Evolutionary conservation across 2,113 vertebrate genomes (phyloP), one percentile per base, ranked within the genome.

Genomic region (Oryzias melastigma): DNA sequence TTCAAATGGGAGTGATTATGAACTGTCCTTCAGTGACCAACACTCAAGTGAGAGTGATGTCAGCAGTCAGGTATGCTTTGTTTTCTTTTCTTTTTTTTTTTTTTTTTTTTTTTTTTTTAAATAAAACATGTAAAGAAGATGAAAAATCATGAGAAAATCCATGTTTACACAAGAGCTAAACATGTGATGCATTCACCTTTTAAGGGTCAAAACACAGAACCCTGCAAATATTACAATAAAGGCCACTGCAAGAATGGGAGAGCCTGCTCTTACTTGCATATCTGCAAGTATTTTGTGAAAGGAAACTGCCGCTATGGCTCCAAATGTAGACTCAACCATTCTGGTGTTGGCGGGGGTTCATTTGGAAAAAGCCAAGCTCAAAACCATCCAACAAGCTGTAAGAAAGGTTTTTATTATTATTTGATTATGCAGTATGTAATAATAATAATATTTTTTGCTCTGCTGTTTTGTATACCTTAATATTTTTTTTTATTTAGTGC

Each of bases 171-270:
- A 35, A 35, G 35, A 35, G 35, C 8, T 35, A 35, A 35, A 35
- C 10, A 35, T 35, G 10, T 47, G 19, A 24, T 22, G 51, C 1
- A 18, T 6, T 43, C 54, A 46, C 49, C 0, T 6, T 51, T 56
- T 55, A 13, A 27, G 71, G 60, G 0, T 7, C 6, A 0, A 1
- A 1, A 3, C 0, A 1, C 0, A 10, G 7, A 68, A 14, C 77
- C 78, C 12, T 92, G 91, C 58, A 69, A 8, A 62, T 79, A 56
- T 67, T 92, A 91, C 77, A 92, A 91, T 64, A 22, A 24, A 0
- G 53, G 78, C 1, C 1, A 46, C 46, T 92, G 91, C 53, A 77
- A 53, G 27, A 20, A 78, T 0, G 79, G 79, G 1, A 2, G 3
- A 0, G 60, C 10, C 7, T 92, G 91, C 57, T 4, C 1, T 2